These are phyloP conservation scores for Notoglanidium macrostoma DNA, from an alignment of 2,797 vertebrate genomes.

Conservation along the genomic window DNA sequence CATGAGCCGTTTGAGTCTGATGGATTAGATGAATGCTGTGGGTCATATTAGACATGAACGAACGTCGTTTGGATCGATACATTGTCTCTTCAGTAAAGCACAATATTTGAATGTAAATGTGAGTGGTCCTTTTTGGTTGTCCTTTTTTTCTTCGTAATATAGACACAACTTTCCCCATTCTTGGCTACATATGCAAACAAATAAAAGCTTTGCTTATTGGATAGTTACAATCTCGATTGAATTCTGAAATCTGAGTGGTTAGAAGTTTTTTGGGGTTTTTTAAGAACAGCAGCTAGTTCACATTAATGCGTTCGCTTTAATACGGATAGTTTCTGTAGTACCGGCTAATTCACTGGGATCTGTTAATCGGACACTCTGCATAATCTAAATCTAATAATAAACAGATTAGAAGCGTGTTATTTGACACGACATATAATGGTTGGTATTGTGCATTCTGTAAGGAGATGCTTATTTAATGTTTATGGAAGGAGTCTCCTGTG, in stretches of 20 bases:
- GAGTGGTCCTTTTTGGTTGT: background rate
- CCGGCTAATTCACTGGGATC: background rate
- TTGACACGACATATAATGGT: background rate
- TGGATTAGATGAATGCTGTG: background rate
- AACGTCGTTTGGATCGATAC: background rate
- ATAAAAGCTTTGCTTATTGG: background rate
- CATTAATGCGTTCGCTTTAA: background rate
- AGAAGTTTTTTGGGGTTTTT: background rate
- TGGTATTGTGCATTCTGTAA: background rate
- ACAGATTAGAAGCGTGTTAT: background rate
- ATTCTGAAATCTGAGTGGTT: background rate
- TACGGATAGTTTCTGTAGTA: background rate
- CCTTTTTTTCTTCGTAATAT: background rate
- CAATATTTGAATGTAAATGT: background rate
- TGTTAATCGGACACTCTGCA: background rate
- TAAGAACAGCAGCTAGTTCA: background rate
- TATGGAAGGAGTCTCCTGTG: background rate
- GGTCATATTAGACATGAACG: background rate
- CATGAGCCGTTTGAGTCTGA: background rate
- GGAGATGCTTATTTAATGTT: background rate
- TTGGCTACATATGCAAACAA: background rate
- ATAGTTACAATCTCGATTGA: background rate
- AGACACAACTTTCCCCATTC: background rate
- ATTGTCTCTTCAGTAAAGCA: background rate
- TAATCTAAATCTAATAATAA: background rate